Evolutionary conservation across 2,888 invertebrate species (phyloP), one percentile per base, ranked within the genome.

Genomic region (Eulithis prunata): DNA sequence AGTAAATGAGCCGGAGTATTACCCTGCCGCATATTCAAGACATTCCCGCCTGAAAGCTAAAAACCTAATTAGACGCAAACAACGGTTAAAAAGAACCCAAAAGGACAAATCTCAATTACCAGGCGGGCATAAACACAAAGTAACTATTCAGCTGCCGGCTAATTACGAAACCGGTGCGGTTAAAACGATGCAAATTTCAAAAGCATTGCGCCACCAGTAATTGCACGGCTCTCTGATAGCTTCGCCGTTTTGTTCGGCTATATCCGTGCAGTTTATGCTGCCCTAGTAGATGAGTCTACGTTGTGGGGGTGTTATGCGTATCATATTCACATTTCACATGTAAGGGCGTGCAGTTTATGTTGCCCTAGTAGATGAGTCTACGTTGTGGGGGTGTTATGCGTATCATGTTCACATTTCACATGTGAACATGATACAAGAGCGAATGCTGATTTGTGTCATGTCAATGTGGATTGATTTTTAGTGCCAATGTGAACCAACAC

Each of bases 161-260:
- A 87, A 88, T 90, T 88, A 85, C 84, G 69, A 73, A 73, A 75
- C 76, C 75, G 72, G 79, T 77, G 75, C 77, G 70, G 76, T 65
- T 76, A 81, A 81, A 81, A 80, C 78, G 80, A 84, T 85, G 85
- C 85, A 84, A 85, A 88, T 87, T 86, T 82, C 78, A 82, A 84
- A 83, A 84, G 86, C 83, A 80, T 84, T 84, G 78, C 75, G 77
- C 80, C 75, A 67, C 71, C 75, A 73, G 81, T 85, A 87, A 89
- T 86, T 85, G 84, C 81, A 82, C 36, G 79, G 78, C 79, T 81
- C 78, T 80, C 75, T 72, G 71, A 73, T 78, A 74, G 76, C 74
- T 75, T 77, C 70, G 72, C 74, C 76, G 81, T 79, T 67, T 85
- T 77, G 76, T 78, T 76, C 75, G 80, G 73, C 75, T 66, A 73